These are phyloP conservation scores for Nemurella pictetii DNA, from an alignment of 2,888 invertebrate genomes.

Conservation along the genomic window DNA sequence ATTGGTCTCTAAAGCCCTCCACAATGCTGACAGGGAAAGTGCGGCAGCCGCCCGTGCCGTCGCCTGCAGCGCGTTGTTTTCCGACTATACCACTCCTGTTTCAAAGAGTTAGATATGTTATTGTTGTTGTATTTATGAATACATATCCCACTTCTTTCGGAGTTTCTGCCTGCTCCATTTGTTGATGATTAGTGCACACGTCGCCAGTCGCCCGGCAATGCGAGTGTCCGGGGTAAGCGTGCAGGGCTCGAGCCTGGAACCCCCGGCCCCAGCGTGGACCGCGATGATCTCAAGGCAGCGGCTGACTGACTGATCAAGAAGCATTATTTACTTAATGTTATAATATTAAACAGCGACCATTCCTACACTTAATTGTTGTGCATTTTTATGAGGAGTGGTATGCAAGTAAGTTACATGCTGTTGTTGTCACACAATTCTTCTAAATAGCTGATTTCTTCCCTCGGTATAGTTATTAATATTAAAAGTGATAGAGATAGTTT, in stretches of 20 bases:
- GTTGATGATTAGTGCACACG: conserved; percentile 21
- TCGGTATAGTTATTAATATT: conserved; percentile 36
- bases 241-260: not conserved
- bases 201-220: not conserved
- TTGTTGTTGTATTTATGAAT: conserved; percentile 41
- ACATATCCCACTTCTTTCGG: conserved; percentile 38
- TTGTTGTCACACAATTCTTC: conserved; percentile 42
- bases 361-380: conserved; percentile 42
- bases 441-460: conserved; percentile 43
- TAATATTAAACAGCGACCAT: conserved; percentile 39
- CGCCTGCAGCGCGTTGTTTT: conserved; percentile 12
- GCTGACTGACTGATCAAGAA: conserved; percentile 30
- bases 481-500: conserved; percentile 42
- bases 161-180: conserved; percentile 31
- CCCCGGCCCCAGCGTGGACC: not conserved
- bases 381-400: conserved; percentile 43
- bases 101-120: conserved; percentile 31
- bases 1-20: conserved; percentile 67
- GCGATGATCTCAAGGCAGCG: conserved; percentile 30
- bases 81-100: conserved; percentile 18
- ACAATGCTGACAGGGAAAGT: not conserved
- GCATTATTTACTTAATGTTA: conserved; percentile 38
- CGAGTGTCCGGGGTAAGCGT: too few species aligned
- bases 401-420: conserved; percentile 40
- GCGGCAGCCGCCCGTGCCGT: not conserved